Conservation (phyloP, 2,797 vertebrate genomes). For the Rachycentron canadum region DNA sequence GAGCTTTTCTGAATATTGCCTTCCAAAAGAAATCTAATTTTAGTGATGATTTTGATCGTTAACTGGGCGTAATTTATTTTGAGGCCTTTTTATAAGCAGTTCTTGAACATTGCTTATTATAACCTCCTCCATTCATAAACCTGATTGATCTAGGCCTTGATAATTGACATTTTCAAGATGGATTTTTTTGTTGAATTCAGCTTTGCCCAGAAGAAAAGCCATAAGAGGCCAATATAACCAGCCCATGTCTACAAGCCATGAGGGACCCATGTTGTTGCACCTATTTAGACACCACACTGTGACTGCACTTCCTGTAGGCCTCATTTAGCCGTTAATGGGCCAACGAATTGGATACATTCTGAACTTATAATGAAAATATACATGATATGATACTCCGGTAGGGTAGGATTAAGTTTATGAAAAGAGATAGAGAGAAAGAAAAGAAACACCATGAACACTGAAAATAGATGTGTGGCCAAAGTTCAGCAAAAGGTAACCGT, state of each 20-base stretch:
- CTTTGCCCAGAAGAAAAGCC: neutral
- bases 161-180: neutral
- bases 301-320: slow-evolving; percentile 9
- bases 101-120: neutral
- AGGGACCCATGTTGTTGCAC: slow-evolving; percentile 10
- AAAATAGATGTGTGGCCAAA: too few relatives aligned
- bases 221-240: neutral
- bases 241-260: neutral
- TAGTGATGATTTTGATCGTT: neutral
- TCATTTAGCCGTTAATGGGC: slow-evolving; percentile 10
- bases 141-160: neutral
- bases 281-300: slow-evolving; percentile 23
- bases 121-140: neutral
- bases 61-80: neutral
- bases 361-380: neutral
- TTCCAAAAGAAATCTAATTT: neutral
- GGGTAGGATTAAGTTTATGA: too few relatives aligned
- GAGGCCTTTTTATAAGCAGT: neutral
- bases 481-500: too few relatives aligned
- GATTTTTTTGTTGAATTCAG: slow-evolving; percentile 4
- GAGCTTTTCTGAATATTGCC: neutral
- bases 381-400: too few relatives aligned
- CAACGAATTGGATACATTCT: neutral
- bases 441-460: too few relatives aligned
- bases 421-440: too few relatives aligned